These are phyloP conservation scores for Dryomyza anilis DNA, from an alignment of 2,888 invertebrate species.

Conservation along the genomic window DNA sequence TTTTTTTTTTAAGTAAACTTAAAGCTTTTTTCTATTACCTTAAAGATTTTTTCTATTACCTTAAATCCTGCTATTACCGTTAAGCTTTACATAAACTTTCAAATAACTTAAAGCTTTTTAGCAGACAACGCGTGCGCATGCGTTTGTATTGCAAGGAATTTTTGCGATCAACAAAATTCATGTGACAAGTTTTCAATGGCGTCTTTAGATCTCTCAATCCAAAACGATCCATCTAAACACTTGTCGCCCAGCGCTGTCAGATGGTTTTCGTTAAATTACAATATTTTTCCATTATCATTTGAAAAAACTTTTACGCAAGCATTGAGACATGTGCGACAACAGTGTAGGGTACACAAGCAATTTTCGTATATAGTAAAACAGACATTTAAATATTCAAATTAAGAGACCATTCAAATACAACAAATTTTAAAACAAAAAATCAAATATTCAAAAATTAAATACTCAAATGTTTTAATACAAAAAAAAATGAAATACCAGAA, in stretches of 20 bases:
- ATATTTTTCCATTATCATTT: constrained; percentile 14
- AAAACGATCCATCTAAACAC: constrained; percentile 54
- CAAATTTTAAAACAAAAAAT: too few relatives aligned
- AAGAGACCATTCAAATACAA: too few relatives aligned
- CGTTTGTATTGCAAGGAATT: constrained; percentile 55
- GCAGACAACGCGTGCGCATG: constrained; percentile 11
- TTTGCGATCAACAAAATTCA: constrained; percentile 63
- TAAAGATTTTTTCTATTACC: too few relatives aligned
- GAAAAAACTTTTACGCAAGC: neutral
- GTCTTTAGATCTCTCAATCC: constrained; percentile 34
- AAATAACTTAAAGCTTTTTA: neutral
- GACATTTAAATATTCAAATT: neutral
- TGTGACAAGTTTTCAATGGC: constrained; percentile 61
- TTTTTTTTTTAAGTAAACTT: too few relatives aligned
- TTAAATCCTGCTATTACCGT: too few relatives aligned
- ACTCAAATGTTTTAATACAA: neutral
- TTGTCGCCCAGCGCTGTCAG: constrained; percentile 60
- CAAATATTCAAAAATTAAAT: neutral
- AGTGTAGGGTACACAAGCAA: constrained; percentile 5
- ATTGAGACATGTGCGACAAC: neutral
- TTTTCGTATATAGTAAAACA: neutral
- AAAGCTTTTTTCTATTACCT: too few relatives aligned
- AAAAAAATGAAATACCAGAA: neutral
- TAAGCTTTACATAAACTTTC: too few relatives aligned
- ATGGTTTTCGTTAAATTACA: constrained; percentile 35